Conservation (phyloP, 2,113 vertebrate species). For the Actinemys pallida region DNA sequence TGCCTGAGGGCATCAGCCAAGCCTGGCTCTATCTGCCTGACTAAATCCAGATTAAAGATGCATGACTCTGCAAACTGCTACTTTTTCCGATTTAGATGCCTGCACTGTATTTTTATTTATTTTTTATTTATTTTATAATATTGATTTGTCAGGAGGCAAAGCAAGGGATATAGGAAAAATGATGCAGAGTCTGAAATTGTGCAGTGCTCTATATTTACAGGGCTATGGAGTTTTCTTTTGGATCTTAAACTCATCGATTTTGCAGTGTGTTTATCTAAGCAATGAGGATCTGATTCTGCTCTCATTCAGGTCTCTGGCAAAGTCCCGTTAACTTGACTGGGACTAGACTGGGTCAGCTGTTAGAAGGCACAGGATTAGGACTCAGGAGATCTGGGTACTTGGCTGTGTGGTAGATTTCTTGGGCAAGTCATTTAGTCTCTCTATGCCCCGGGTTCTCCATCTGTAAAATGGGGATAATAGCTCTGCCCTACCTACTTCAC, state of each 20-base stretch:
- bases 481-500: neutral
- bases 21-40: constrained; percentile 5
- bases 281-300: neutral
- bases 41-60: constrained; percentile 55
- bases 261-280: neutral
- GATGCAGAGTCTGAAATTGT: neutral
- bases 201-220: neutral
- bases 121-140: constrained; percentile 62
- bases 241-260: neutral
- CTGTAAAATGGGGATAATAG: neutral
- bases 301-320: neutral
- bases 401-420: neutral
- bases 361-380: neutral
- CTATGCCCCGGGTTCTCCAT: neutral
- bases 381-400: neutral
- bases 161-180: neutral
- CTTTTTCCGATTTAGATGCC: constrained; percentile 36
- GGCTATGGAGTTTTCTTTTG: constrained; percentile 13
- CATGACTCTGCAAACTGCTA: constrained; percentile 23
- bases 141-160: constrained; percentile 51
- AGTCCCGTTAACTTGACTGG: neutral
- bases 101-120: neutral
- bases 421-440: neutral
- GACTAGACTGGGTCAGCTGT: neutral
- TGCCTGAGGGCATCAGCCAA: constrained; percentile 25